phyloP scores from a whole-genome alignment of 1,140 invertebrate genomes.

The Tribolium madens region DNA sequence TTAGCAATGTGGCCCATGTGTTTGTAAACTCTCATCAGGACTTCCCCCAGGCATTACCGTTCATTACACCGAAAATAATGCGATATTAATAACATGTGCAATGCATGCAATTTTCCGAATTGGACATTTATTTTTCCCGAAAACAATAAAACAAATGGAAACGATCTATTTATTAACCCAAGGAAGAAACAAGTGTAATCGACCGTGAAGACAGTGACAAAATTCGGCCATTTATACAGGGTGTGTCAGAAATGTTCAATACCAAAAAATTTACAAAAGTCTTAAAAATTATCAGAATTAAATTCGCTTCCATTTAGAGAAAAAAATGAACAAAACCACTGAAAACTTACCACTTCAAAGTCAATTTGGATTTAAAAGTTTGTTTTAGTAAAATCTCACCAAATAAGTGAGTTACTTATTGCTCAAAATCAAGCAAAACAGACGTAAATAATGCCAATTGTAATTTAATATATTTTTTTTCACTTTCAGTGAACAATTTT shows the following conservation, averaged over 20 bases:
- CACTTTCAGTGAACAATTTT: too few relatives aligned
- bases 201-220: conserved; percentile 11
- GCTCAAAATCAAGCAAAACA: too few relatives aligned
- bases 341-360: too few relatives aligned
- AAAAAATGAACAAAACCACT: too few relatives aligned
- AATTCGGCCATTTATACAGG: background rate
- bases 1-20: conserved; percentile 14
- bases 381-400: too few relatives aligned
- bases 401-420: too few relatives aligned
- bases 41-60: conserved; percentile 1
- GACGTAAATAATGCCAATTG: too few relatives aligned
- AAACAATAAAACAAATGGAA: conserved; percentile 13
- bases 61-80: conserved; percentile 25
- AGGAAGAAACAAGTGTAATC: background rate
- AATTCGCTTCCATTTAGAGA: too few relatives aligned
- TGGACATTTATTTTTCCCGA: background rate
- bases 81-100: conserved; percentile 28
- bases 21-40: background rate
- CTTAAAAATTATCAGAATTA: too few relatives aligned
- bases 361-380: too few relatives aligned
- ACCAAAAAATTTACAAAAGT: conserved; percentile 1
- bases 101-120: conserved; percentile 10
- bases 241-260: too few relatives aligned
- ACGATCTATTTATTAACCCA: background rate
- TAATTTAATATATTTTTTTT: too few relatives aligned